Evolutionary conservation across 2,113 vertebrate genomes (phyloP), one percentile per base, ranked within the genome.

Genomic region (Grammomys surdaster): DNA sequence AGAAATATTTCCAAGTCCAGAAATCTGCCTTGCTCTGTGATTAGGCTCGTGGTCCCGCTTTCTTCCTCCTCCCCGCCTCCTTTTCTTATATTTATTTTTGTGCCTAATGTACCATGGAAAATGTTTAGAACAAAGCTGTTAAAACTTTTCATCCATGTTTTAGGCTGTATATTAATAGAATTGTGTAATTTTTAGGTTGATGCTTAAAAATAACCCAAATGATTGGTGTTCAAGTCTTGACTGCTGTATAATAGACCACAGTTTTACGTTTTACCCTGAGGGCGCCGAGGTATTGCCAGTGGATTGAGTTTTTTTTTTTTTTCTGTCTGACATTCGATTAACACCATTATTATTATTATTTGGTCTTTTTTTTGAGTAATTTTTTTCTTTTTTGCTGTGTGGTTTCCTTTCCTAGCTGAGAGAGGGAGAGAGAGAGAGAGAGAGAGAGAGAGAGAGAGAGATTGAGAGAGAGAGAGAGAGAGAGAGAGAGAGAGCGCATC

Each of bases 231-330:
- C 0, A 0, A 48, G 31, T 86, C 7, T 89, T 82, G 80, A 93
- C 92, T 65, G 88, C 90, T 46, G 40, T 48, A 33, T 26, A 43
- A 7, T 89, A 86, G 80, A 90, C 20, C 46, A 22, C 93, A 67
- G 51, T 95, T 96, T 97, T 96, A 88, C 85, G 31, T 95, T 97
- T 97, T 96, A 81, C 88, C 96, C 4, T 58, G 84, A 84, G 77
- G 31, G 11, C 65, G 76, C 51, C 16, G 60, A 76, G 14, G 40
- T 40, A 40, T 40, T 2, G 40, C 40, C 40, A 40, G 40, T 40
- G 40, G 40, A 40, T 40, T 40, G 40, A 40, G 40, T 48, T 48
- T n/a, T n/a, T n/a, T n/a, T 85, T 95, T 95, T 90, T 94, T 95
- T 90, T 94, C 70, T 88, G 54, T 48, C 48, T 89, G 88, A 80